Evolutionary conservation across 2,797 vertebrate species (phyloP), one percentile per base, ranked within the genome.

Genomic region (Alca torda): DNA sequence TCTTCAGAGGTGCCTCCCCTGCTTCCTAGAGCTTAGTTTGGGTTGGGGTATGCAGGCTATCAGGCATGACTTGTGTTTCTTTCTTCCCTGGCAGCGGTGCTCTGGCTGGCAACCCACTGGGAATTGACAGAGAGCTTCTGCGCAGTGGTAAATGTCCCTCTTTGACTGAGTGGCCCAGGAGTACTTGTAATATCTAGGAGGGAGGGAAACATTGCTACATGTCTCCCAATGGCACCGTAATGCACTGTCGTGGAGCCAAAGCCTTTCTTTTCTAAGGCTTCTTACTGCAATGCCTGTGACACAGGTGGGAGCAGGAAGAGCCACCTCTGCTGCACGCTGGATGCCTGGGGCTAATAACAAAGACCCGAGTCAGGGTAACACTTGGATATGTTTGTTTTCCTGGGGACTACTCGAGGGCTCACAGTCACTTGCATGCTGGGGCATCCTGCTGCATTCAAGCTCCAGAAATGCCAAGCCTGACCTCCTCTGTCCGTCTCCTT

Each of bases 61-160:
- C 39, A 1, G 10, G 21, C 1, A 1, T 77, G 65, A 86, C 30
- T 56, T 64, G 1, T 74, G 25, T 26, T 59, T 73, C 50, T 73
- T 60, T 92, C 45, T 83, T 1, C 50, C 33, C 53, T 76, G 89
- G 68, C 98, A 99, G 99, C 1, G 99, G 99, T 11, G 99, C 99
- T 88, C 98, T 99, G 54, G 99, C 99, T 73, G 99, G 99, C 41
- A 99, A 99, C 11, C 99, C 99, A 1, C 97, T 99, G 70, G 97
- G 98, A 56, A 98, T 99, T 3, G 98, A 99, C 73, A 98, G 99
- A 92, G 98, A 99, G 45, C 96, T 99, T 13, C 98, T 99, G 30
- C 96, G 95, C 51, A 97, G 96, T 98, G 99, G 99, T 99, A 74
- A 84, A 95, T 64, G 16, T 48, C 3, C 11, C 3, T 8, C 24